Evolutionary conservation across 2,797 vertebrate genomes (phyloP), one percentile per base, ranked within the genome.

Genomic region (Podarcis lilfordi): DNA sequence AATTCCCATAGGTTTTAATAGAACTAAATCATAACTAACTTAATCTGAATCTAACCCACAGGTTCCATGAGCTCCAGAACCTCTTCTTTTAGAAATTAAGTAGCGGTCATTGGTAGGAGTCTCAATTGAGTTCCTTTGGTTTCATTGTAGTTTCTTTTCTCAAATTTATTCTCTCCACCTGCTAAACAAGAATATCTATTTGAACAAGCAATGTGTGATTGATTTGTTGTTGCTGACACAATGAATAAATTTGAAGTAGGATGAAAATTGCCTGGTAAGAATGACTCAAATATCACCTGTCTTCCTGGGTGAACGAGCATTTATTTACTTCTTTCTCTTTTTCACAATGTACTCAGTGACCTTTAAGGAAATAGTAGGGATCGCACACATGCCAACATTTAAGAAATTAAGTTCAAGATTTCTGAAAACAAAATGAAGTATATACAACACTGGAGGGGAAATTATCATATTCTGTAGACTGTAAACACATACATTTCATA

Each of bases 241-340:
- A 94, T 72, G 95, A 95, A 95, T 94, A 94, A 93, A 95, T 91
- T 94, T 94, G 94, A 95, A 92, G 87, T 88, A 94, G 89, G 85
- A 94, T 91, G 94, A 96, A 96, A 96, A 94, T 94, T 90, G 90
- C 89, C 94, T 91, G 90, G 87, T 89, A 93, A 95, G 91, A 96
- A 82, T 89, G 86, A 96, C 93, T 90, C 93, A 94, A 93, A 95
- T 93, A 92, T 90, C 92, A 95, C 90, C 92, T 93, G 91, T 91
- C 80, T 96, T 95, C 93, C 89, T 94, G 82, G 82, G 91, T 87
- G 95, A 94, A 96, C 78, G 61, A 95, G 27, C 75, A 89, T 92
- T 93, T 94, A 92, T 94, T 95, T 93, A 85, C 89, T 92, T 92
- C 87, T 95, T 82, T 88, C 91, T 85, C 86, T 90, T 86, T 84